These are phyloP conservation scores for Chaenogobius annularis DNA, from an alignment of 2,113 vertebrate genomes.

Conservation along the genomic window DNA sequence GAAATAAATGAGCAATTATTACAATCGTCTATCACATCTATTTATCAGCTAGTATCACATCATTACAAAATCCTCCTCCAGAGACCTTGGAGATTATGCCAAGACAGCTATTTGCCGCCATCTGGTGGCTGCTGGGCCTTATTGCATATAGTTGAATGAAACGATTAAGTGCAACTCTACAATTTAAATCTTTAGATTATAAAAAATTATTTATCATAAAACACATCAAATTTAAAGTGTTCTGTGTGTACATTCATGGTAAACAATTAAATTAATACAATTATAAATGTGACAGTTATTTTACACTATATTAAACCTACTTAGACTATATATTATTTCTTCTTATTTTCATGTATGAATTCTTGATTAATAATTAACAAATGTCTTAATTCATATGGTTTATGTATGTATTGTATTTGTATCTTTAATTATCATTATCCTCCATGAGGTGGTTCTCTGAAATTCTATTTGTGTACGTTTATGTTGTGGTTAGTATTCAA, in stretches of 20 bases:
- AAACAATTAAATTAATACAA: background rate
- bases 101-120: slow-evolving; percentile 50
- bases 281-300: no score
- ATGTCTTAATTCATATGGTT: background rate
- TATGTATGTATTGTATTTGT: background rate
- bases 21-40: background rate
- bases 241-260: background rate
- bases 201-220: background rate
- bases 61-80: no score
- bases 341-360: background rate
- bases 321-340: background rate
- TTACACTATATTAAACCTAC: background rate
- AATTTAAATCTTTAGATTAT: no score
- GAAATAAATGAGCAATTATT: background rate
- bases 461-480: background rate
- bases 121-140: slow-evolving; percentile 46
- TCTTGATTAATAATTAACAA: background rate
- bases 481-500: background rate
- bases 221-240: background rate
- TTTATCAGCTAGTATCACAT: background rate
- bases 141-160: background rate
- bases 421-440: background rate
- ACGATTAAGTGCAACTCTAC: background rate
- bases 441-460: background rate
- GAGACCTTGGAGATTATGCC: background rate